Base-by-base conservation (phyloP, 2,797 vertebrate genomes). In the Onychomys arenicola region DNA sequence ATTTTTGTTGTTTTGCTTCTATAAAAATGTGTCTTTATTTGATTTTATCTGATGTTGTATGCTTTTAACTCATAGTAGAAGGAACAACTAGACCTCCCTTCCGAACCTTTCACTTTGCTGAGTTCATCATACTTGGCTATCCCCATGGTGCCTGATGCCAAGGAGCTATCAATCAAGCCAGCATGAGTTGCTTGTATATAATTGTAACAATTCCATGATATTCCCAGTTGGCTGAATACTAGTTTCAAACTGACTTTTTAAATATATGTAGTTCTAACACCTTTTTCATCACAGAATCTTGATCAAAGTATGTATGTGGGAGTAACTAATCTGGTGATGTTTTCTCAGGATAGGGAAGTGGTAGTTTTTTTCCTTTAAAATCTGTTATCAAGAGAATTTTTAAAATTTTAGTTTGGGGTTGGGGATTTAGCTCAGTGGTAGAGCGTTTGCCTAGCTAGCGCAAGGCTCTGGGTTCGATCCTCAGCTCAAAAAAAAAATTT, bases 21-120 rank as follows among this genome's bases (percentile, higher is more conserved):
- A 82, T 65, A 86, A 76, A 96, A 88, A 87, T 84, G 32, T 84
- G 11, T 61, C 57, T 93, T 96, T 81, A 76, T 90, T 95, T 81
- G 43, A 23, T 29, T 85, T 96, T 77, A 29, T 90, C 34, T 87
- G 29, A 59, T 92, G 5, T 59, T 95, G 25, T 69, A 94, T 89
- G 73, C 69, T 93, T 96, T 83, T 87, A 84, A 57, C 55, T 59
- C 65, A 7, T 61, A 86, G 46, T 65, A 89, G 63, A 69, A 59
- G 19, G 7, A 63, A 29, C 63, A 87, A 29, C 59, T 83, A 67
- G 43, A 77, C 16, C 61, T 93, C 27, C n/a, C 34, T 90, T 94
- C 49, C n/a, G 67, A 87, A 23, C 25, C 14, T 83, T 85, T 76
- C 37, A 69, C 32, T 89, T 59, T 89, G 37, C 59, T 75, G 3